A percentile compares a stretch with the other conserved stretches of the same genome.
These are phyloP conservation scores for Drosophila anomalata DNA, from an alignment of 2,888 invertebrate genomes.

Conservation along the genomic window DNA sequence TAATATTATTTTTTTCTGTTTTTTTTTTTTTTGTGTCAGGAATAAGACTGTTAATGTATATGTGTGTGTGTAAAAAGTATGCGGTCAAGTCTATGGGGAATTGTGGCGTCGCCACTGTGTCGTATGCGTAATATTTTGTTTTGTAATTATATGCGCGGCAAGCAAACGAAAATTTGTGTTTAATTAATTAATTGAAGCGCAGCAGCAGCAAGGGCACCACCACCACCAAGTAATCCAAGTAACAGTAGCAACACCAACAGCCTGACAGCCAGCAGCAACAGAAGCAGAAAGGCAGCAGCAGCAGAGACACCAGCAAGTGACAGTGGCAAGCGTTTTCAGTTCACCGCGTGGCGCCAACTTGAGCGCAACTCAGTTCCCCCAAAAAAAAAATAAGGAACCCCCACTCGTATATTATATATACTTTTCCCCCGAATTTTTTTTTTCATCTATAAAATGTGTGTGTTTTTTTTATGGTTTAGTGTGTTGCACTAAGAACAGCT, in stretches of 20 bases:
- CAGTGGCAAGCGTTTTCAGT: constrained; percentile 46
- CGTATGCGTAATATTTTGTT: constrained; percentile 69
- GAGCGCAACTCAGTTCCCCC: constrained; percentile 52
- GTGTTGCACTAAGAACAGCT: constrained; percentile 50
- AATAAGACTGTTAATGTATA: not conserved
- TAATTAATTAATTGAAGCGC: constrained; percentile 71
- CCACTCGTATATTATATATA: not conserved
- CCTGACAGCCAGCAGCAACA: constrained; percentile 1
- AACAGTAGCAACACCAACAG: not conserved
- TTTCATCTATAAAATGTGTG: not conserved
- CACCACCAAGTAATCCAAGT: not conserved
- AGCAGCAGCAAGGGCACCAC: constrained; percentile 21
- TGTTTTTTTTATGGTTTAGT: constrained; percentile 1
- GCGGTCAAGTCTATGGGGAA: constrained; percentile 47
- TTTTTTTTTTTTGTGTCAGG: not conserved
- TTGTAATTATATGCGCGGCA: constrained; percentile 53
- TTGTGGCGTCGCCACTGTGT: constrained; percentile 55
- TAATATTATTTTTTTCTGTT: constrained; percentile 18
- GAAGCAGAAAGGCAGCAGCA: not conserved
- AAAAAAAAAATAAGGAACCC: not conserved
- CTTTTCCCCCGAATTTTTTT: not conserved
- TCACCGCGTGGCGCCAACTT: constrained; percentile 66
- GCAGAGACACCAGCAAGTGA: constrained; percentile 6
- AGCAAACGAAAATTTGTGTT: constrained; percentile 59
- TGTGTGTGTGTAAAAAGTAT: constrained; percentile 10